Evolutionary conservation across 1,140 invertebrate genomes (phyloP), one percentile per base, ranked within the genome.

Genomic region (Pseudobourletiella spinata): DNA sequence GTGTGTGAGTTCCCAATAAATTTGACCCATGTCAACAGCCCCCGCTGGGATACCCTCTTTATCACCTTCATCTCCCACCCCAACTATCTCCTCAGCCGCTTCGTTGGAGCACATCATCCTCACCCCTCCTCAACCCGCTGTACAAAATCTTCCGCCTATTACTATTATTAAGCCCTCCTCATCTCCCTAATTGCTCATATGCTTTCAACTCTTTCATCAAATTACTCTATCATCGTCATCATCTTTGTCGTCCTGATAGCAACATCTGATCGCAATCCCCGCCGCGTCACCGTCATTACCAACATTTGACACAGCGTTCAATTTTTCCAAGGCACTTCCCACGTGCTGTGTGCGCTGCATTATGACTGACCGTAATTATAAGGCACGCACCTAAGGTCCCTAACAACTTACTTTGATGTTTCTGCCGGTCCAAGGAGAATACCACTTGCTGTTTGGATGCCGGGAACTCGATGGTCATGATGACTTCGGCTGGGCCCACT

Each of bases 401-500:
- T n/a, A n/a, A n/a, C n/a, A n/a, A 61, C 74, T 79, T 79, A 78
- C 86, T 80, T 76, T 79, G 74, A 71, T 83, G 83, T 3, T 78
- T 74, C 48, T 77, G 77, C 67, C 83, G 75, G 71, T 88, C 85
- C 46, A 87, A 71, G 63, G 84, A 78, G 44, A 87, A 73, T 18
- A 79, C 75, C 69, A 86, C 82, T 71, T 84, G 84, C 25, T 83
- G 78, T 65, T 82, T 79, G 3, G 79, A 71, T 54, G 78, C 77
- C 3, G 78, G 78, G 71, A 85, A 85, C 63, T 84, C 83, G 1
- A 84, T 77, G 22, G 81, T 79, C 28, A 86, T 77, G 0, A 88
- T 73, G 1, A 82, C 83, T 65, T 86, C 84, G 29, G 80, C 72
- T 25, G 59, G 44, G 15, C 25, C 42, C 16, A 1, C 74, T 39